phyloP scores from a whole-genome alignment of 1,140 invertebrate species.

The Cydia strobilella region DNA sequence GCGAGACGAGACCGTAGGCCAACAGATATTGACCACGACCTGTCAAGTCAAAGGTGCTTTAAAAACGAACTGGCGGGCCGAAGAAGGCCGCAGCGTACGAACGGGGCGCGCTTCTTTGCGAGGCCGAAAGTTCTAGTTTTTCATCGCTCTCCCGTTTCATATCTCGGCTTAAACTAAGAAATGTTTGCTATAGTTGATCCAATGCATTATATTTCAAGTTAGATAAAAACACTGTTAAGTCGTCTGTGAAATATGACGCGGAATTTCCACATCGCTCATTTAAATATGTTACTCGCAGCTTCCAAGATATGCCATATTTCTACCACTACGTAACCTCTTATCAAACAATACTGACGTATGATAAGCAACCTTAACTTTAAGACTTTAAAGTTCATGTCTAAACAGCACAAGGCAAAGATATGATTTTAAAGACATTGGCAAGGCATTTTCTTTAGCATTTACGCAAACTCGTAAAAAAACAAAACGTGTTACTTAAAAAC shows the following conservation, averaged over 20 bases:
- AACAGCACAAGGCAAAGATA: not conserved
- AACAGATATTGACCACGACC: too few species aligned
- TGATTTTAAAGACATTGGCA: not conserved
- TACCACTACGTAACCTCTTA: not conserved
- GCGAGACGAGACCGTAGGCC: too few species aligned
- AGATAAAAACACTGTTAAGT: not conserved
- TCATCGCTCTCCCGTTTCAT: too few species aligned
- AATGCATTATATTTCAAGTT: not conserved
- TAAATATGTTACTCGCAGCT: not conserved
- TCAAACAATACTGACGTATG: not conserved
- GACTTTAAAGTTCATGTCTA: not conserved
- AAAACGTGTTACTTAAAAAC: not conserved
- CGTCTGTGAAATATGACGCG: not conserved
- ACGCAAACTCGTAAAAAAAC: not conserved
- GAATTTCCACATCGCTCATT: not conserved
- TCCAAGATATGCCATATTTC: not conserved
- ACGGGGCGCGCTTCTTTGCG: too few species aligned
- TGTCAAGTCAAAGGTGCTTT: too few species aligned
- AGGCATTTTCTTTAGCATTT: not conserved
- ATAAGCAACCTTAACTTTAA: not conserved
- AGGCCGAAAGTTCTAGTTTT: too few species aligned
- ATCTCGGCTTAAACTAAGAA: too few species aligned
- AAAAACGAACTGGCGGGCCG: too few species aligned
- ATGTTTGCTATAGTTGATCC: not conserved
- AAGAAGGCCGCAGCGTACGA: too few species aligned